Conservation (phyloP, 1,140 invertebrate genomes). For the Bombus pascuorum region DNA sequence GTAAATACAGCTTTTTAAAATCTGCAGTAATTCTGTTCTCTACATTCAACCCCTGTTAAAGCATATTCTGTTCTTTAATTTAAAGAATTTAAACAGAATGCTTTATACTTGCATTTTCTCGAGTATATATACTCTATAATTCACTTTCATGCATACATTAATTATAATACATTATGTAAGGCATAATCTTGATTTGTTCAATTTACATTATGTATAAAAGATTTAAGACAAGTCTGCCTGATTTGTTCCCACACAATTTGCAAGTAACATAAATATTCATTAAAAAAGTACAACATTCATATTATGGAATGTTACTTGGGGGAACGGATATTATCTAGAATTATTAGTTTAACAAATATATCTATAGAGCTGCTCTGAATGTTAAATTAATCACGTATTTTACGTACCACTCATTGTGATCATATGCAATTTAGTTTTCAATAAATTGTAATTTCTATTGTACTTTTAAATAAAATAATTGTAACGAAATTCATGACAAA, state of each 20-base stretch:
- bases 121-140: constrained; percentile 7
- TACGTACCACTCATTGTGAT: constrained; percentile 4
- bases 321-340: constrained; percentile 36
- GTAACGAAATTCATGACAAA: neutral
- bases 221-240: constrained; percentile 50
- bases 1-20: constrained; percentile 27
- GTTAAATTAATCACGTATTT: constrained; percentile 19
- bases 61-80: constrained; percentile 15
- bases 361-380: constrained; percentile 31
- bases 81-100: constrained; percentile 41
- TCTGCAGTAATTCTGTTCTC: constrained; percentile 14
- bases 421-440: neutral
- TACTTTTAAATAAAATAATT: constrained; percentile 8
- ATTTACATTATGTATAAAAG: constrained; percentile 68
- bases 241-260: constrained; percentile 60
- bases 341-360: constrained; percentile 39
- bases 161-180: constrained; percentile 62
- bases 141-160: constrained; percentile 47
- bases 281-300: constrained; percentile 36
- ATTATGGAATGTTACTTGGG: constrained; percentile 39
- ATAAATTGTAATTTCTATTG: constrained; percentile 5
- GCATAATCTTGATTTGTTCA: constrained; percentile 62
- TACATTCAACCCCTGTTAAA: constrained; percentile 33
- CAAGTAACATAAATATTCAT: constrained; percentile 38
- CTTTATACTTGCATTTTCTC: constrained; percentile 19